Evolutionary conservation across 2,797 vertebrate species (phyloP), one percentile per base, ranked within the genome.

Genomic region (Lithobates sylvaticus): DNA sequence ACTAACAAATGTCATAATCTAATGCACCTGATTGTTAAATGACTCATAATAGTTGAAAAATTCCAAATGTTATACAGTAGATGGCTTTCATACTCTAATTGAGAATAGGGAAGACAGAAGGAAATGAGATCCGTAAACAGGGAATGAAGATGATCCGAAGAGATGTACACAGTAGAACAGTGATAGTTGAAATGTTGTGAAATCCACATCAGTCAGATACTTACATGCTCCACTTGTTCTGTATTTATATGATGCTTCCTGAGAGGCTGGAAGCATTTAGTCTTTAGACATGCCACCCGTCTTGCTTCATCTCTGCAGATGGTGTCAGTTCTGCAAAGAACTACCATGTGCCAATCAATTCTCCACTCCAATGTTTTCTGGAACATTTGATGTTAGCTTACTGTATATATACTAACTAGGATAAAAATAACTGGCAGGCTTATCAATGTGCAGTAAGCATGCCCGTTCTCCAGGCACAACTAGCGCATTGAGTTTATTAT

Each of bases 311-410:
- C 32, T 65, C 72, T 82, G 54, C 80, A 82, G 80, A 82, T 82
- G 79, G 80, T 82, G 70, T 82, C 80, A 73, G 80, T 64, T 82
- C 70, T 61, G 80, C 61, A 73, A 82, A 65, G 80, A 82, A 74
- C 70, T 82, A 64, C 80, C 80, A 29, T 42, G 54, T 82, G 80
- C 72, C 80, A 82, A 74, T 82, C 70, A 82, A 72, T 81, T 72
- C 50, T 81, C 69, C 50, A 29, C 70, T 82, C 50, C 18, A 21
- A 74, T 82, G 61, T 82, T 34, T 82, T 82, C 23, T 64, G 34
- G 54, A 74, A 64, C 5, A 64, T 73, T 27, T 74, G 10, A 74
- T 65, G 54, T 61, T 72, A 26, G 50, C 72, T 71, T 39, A 54
- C 27, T 58, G 34, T 29, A 71, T 71, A 64, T 39, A 0, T 9